Conservation (phyloP, 2,888 invertebrate genomes). For the Thecophora atra region DNA sequence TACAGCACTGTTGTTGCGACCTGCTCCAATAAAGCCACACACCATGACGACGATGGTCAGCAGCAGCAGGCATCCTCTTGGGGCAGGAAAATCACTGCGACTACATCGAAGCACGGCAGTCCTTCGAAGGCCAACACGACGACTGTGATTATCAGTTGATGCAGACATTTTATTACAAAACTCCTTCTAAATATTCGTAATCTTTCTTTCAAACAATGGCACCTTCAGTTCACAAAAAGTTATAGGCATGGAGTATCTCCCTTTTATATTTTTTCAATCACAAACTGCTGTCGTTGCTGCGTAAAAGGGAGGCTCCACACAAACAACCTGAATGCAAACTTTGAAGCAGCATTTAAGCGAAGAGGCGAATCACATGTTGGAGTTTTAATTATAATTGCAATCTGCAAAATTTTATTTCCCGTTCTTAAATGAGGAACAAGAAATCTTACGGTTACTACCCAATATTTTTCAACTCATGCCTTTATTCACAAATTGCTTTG, state of each 20-base stretch:
- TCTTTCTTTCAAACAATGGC: background rate
- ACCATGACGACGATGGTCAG: background rate
- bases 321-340: background rate
- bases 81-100: background rate
- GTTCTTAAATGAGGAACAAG: background rate
- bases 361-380: too few species aligned
- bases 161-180: background rate
- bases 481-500: conserved; percentile 14
- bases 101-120: background rate
- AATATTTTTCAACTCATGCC: background rate
- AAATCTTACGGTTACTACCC: too few species aligned
- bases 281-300: conserved; percentile 11
- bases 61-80: background rate
- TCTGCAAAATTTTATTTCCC: too few species aligned
- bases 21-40: background rate
- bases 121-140: background rate
- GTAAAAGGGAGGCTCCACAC: background rate
- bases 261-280: conserved; percentile 5
- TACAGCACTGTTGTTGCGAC: background rate
- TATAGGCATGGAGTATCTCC: background rate
- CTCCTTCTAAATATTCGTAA: background rate
- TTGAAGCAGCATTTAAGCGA: background rate
- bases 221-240: background rate
- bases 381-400: too few species aligned
- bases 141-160: background rate